Base-by-base conservation (phyloP, 2,113 vertebrate genomes). In the Melanerpes formicivorus region DNA sequence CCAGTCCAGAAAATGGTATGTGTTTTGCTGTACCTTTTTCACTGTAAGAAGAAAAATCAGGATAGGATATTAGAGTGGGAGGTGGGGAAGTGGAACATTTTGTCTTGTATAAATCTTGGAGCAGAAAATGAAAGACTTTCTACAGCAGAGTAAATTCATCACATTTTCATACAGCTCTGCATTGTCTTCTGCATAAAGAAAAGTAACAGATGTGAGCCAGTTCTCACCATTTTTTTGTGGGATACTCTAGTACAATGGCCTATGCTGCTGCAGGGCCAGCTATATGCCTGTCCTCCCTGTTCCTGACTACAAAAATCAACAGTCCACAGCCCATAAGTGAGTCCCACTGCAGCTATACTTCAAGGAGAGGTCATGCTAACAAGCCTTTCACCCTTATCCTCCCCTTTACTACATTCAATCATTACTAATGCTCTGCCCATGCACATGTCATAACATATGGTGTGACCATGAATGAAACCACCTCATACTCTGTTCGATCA, bases 11-110 rank as follows among this genome's bases (percentile, higher is more conserved):
- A 82, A 99, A 87, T 3, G 96, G 95, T 76, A 95, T 96, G 63
- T 97, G 95, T 63, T 97, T 98, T 32, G 98, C 98, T 55, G 87
- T 97, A 70, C 98, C 98, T 96, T 97, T 98, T 82, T 97, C 96
- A 83, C 98, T 99, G 93, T 66, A 90, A 95, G 69, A 73, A 78
- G 37, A 94, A 90, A 19, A 86, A 94, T 59, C 34, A 29, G 80
- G 29, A 80, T 34, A 86, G 64, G 32, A 27, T 9, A 19, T 97
- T 40, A 95, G 76, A 90, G 62, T 71, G 42, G 75, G 55, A 82
- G 48, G 10, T 80, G 21, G 14, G 18, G 48, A 84, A 89, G 18
- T 32, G 18, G 21, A 92, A 79, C 18, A 73, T 84, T 73, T 77
- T 86, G 62, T 87, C 40, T 14, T 44, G 5, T 37, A 5, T 34